Evolutionary conservation across 2,113 vertebrate genomes (phyloP), one percentile per base, ranked within the genome.

Genomic region (Ellobius talpinus): DNA sequence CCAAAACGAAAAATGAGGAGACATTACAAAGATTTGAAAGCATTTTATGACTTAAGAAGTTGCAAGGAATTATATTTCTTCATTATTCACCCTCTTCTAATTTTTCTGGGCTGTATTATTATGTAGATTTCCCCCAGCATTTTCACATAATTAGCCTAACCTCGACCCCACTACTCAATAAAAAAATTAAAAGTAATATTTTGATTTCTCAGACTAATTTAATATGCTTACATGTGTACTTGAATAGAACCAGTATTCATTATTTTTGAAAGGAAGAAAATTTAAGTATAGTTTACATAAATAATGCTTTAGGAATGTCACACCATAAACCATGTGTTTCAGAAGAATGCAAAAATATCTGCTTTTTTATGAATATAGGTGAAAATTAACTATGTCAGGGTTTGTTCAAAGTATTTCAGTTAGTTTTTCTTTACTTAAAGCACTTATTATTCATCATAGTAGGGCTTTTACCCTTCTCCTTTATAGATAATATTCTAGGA

Each of bases 111-210:
- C 6, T 85, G 26, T 72, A 87, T 89, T 95, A 78, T 96, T 95
- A 93, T 95, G 88, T 81, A 96, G 63, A 96, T 97, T 95, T 1
- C 26, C 23, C 21, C 12, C 3, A 94, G 55, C 8, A 87, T 92
- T 89, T 96, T 92, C 33, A 91, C 58, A 77, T 95, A 96, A 95
- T 97, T 96, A 96, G 33, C 72, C n/a, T 87, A 96, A 96, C 65
- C 84, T 96, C 21, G 1, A 90, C 63, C n/a, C n/a, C 39, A 36
- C 58, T 90, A 66, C 76, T 96, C 87, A 52, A n/a, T 74, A 94
- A 94, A 94, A 17, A 78, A 92, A 26, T 65, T 70, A 66, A 95
- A 87, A 72, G 89, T 76, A 96, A 77, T 97, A 93, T 96, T 97
- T 97, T 95, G 66, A 93, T 96, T 93, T 85, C 16, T 92, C 55